Evolutionary conservation across 64 coral and sea anemone species (phyloP), one percentile per base, ranked within the genome.

Genomic region (Dendrophyllia cribrosa): DNA sequence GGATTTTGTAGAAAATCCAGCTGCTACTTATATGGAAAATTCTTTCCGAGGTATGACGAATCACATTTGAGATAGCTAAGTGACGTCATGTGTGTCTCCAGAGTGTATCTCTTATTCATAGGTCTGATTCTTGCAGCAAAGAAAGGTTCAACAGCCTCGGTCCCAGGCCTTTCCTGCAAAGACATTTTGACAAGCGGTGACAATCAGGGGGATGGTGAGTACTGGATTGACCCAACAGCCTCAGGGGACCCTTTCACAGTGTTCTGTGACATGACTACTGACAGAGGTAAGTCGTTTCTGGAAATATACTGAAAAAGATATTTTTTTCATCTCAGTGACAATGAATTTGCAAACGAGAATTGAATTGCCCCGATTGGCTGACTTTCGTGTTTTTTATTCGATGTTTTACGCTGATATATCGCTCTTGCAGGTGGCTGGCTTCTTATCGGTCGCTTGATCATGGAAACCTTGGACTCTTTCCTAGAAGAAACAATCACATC

Each of bases 341-440:
- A 56, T 7, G 7, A 56, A 9, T 56, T 56, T 9, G 12, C 7
- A 5, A 56, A 56, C 53, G 12, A 12, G 53, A 12, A 56, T 13
- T 64, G 13, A 64, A 64, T 64, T 64, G 0, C 61, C 61, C 14
- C 13, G 55, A 58, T 58, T 58, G 13, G 7, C 13, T 58, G 13
- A 13, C 1, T 58, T 58, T 58, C 13, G 55, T 13, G 13, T 58
- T 9, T 58, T 58, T 58, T 58, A 58, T 34, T 34, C 34, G 34
- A 34, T 34, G 34, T 34, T 34, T 34, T 34, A 34, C 34, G 34
- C 34, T 56, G 7, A 56, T 56, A 56, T 56, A 9, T 66, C 16
- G 34, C 56, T 92, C 15, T 69, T 77, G 55, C 22, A 92, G 91
- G 91, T 78, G 91, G 91, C 1, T 92, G 91, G 91, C 46, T 70